Conservation (phyloP, 1,140 invertebrate species). For the Sweltsa coloradensis region DNA sequence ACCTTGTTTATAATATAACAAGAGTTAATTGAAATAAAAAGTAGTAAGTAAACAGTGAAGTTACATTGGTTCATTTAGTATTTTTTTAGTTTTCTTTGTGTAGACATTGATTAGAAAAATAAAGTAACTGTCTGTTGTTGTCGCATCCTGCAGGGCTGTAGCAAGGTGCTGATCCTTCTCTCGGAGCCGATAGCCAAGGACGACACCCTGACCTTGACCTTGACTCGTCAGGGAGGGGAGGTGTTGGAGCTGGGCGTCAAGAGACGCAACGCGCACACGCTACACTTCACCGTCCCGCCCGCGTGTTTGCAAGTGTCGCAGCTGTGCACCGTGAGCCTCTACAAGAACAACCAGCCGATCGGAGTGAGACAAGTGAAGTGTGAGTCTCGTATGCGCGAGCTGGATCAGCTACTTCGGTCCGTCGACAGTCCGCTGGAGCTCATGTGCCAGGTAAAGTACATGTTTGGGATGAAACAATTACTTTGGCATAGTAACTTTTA, state of each 20-base stretch:
- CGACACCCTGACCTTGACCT: conserved; percentile 57
- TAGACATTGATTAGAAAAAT: too few species aligned
- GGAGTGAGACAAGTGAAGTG: conserved; percentile 72
- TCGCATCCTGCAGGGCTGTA: conserved; percentile 51
- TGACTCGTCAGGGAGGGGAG: conserved; percentile 65
- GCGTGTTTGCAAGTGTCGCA: conserved; percentile 61
- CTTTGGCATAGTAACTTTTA: too few species aligned
- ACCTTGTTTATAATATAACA: too few species aligned
- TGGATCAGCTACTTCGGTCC: conserved; percentile 64
- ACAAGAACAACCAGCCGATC: conserved; percentile 61
- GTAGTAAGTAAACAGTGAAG: too few species aligned
- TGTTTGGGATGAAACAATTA: too few species aligned
- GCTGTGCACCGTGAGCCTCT: conserved; percentile 62
- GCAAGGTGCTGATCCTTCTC: conserved; percentile 63
- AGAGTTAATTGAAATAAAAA: too few species aligned
- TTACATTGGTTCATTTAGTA: too few species aligned
- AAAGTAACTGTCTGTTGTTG: too few species aligned
- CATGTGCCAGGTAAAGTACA: conserved; percentile 66
- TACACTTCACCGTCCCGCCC: conserved; percentile 42
- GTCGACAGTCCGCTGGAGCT: conserved; percentile 71
- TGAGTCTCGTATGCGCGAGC: conserved; percentile 64
- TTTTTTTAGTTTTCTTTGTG: too few species aligned
- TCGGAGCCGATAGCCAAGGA: conserved; percentile 59
- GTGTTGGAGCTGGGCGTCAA: conserved; percentile 61
- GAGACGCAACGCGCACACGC: conserved; percentile 63